Evolutionary conservation across 2,888 invertebrate genomes (phyloP).

Genomic region (Rhingia rostrata): DNA sequence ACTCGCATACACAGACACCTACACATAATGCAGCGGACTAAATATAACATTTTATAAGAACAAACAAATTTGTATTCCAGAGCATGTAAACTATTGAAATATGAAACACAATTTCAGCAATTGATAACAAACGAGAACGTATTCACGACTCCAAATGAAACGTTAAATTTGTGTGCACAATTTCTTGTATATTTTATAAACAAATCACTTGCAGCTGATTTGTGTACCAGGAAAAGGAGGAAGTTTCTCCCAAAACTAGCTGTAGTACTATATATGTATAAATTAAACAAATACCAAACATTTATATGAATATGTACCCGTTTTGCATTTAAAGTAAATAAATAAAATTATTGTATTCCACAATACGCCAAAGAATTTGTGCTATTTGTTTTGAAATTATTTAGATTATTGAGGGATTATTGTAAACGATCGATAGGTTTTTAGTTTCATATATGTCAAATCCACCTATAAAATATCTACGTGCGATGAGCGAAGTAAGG

Average conservation of each 20-base stretch:
- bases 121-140: neutral
- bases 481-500: no score
- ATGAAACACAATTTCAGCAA: constrained; percentile 6
- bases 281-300: constrained; percentile 1
- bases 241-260: constrained; percentile 20
- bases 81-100: constrained; percentile 3
- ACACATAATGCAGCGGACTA: constrained; percentile 6
- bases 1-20: neutral
- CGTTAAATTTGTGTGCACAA: constrained; percentile 11
- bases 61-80: neutral
- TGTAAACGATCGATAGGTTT: neutral
- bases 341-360: constrained; percentile 27
- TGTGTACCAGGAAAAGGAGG: constrained; percentile 2
- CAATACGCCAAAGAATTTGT: constrained; percentile 26
- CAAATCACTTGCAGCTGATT: constrained; percentile 17
- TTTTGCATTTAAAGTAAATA: constrained; percentile 65
- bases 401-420: neutral
- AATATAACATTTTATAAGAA: constrained; percentile 7
- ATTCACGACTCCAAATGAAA: constrained; percentile 10
- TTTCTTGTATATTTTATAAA: constrained; percentile 39
- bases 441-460: no score
- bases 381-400: neutral
- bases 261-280: constrained; percentile 29
- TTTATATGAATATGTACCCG: constrained; percentile 41
- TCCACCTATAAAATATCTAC: no score